Base-by-base conservation (phyloP, 2,113 vertebrate species). In the Lanius ludovicianus region DNA sequence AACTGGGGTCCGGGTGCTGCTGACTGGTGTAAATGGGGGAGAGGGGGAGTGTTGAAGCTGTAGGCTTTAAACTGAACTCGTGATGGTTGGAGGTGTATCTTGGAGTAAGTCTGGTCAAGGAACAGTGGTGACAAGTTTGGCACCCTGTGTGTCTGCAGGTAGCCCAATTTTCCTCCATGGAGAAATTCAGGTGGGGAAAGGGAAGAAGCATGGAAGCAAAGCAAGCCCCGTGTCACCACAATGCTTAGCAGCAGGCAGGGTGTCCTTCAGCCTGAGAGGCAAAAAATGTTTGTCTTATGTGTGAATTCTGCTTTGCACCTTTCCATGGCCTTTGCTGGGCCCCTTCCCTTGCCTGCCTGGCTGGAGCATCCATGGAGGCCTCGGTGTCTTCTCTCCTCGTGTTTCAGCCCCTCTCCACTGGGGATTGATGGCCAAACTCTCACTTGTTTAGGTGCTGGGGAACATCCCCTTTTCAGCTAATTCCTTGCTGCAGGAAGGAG, bases 101-200 rank as follows among this genome's bases (percentile, higher is more conserved):
- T 4, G 41, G 24, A 27, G 15, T 20, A 8, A 57, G 41, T 53
- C 24, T n/a, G 39, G 33, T 21, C 23, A 46, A 46, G 33, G 33
- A 30, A 39, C 14, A 0, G 1, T 4, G 18, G 17, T 15, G 56
- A 28, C 15, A 24, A 25, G 35, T 56, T 74, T 57, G 59, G 44
- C 33, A 57, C 42, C 42, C 30, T 39, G 42, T 44, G 50, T 64
- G 57, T 64, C 39, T 71, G 35, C 14, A 1, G 21, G 20, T 8
- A 59, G 42, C 62, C 62, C 35, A 7, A 0, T 18, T 31, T 33
- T 68, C 27, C 39, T 69, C 55, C 1, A 0, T 7, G 37, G 60
- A 39, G 52, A 49, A 53, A 56, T 89, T 53, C 56, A 41, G 37
- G 16, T 39, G 39, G 52, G 30, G 41, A 37, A 44, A 25, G 17